A percentile compares a stretch with the other conserved stretches of the same genome.
Evolutionary conservation across 2,113 vertebrate species (phyloP).

Genomic region (Electrona antarctica): DNA sequence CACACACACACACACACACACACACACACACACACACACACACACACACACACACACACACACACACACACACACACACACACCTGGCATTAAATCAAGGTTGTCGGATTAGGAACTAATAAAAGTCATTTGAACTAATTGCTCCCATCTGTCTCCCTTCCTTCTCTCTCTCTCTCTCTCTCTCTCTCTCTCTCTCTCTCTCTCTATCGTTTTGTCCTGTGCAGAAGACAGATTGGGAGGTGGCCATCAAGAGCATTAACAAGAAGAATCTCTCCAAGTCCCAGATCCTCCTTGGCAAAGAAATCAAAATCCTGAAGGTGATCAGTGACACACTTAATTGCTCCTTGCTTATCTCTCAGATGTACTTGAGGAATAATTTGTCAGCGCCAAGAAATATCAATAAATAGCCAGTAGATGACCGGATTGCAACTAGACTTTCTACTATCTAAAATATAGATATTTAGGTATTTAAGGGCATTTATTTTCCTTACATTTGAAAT

Average conservation of each 20-base stretch:
- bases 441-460: too few relatives aligned
- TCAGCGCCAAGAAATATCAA: neutral
- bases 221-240: constrained; percentile 97
- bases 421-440: too few relatives aligned
- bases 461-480: too few relatives aligned
- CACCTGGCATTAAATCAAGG: neutral
- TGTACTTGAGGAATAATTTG: constrained; percentile 13
- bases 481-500: too few relatives aligned
- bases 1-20: neutral
- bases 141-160: neutral
- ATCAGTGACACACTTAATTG: constrained; percentile 27
- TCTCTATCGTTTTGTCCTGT: neutral
- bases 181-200: neutral
- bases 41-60: constrained; percentile 6
- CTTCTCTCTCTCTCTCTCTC: neutral
- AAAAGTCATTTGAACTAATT: constrained; percentile 14
- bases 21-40: constrained; percentile 9
- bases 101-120: neutral
- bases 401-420: neutral
- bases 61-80: neutral
- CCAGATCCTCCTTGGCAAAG: constrained; percentile 97
- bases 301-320: constrained; percentile 99
- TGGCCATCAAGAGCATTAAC: constrained; percentile 98
- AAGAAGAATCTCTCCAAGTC: constrained; percentile 99
- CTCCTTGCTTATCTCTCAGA: constrained; percentile 19